These are phyloP conservation scores for Prenolepis imparis DNA, from an alignment of 2,888 invertebrate genomes.

Conservation along the genomic window DNA sequence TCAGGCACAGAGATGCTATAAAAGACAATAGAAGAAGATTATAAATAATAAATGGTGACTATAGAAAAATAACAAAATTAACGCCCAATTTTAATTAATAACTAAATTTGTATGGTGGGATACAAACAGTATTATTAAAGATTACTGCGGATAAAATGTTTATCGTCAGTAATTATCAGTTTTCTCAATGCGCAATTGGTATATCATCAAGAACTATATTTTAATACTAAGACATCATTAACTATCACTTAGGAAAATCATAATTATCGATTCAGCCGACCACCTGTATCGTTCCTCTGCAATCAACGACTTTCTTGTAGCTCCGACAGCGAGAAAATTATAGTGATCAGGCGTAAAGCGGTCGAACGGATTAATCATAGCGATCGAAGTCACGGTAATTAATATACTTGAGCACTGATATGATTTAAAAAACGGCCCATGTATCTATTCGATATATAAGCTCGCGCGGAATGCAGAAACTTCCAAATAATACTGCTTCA, in stretches of 20 bases:
- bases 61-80: neutral
- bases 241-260: slow-evolving; percentile 67
- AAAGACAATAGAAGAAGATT: neutral
- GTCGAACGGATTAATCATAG: slow-evolving; percentile 70
- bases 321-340: slow-evolving; percentile 69
- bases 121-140: neutral
- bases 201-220: slow-evolving; percentile 6
- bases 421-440: slow-evolving; percentile 31
- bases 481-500: neutral
- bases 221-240: slow-evolving; percentile 59
- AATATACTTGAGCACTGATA: slow-evolving; percentile 10
- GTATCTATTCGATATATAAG: slow-evolving; percentile 6
- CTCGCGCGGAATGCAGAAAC: neutral
- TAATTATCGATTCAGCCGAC: slow-evolving; percentile 69
- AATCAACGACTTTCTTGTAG: slow-evolving; percentile 39
- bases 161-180: neutral
- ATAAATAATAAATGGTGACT: neutral
- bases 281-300: slow-evolving; percentile 56
- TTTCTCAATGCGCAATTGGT: neutral
- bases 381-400: slow-evolving; percentile 65
- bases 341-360: slow-evolving; percentile 63
- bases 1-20: neutral
- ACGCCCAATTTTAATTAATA: neutral
- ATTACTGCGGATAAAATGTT: neutral
- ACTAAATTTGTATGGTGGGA: neutral